Evolutionary conservation across 2,888 invertebrate genomes (phyloP).

Genomic region (Rambutsinella grinnellia): DNA sequence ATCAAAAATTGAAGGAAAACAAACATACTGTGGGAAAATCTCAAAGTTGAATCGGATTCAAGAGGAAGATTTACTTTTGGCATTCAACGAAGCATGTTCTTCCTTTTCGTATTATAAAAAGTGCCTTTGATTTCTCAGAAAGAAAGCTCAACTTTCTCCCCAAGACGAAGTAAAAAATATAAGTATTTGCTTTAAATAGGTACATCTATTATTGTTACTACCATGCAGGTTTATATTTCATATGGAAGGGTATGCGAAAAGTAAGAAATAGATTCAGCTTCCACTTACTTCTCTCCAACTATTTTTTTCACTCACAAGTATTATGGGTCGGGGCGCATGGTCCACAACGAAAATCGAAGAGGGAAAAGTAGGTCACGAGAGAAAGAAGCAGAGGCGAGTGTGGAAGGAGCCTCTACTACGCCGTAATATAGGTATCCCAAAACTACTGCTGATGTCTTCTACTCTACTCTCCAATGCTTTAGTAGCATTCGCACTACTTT

Average conservation of each 20-base stretch:
- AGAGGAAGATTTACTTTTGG: no score
- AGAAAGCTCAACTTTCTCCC: no score
- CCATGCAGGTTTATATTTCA: no score
- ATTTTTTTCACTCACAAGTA: slow-evolving; percentile 31
- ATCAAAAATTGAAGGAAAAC: no score
- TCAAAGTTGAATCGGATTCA: no score
- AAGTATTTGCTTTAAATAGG: no score
- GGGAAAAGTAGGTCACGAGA: slow-evolving; percentile 65
- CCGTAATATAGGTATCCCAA: slow-evolving; percentile 34
- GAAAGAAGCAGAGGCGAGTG: slow-evolving; percentile 25
- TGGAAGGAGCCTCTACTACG: slow-evolving; percentile 28
- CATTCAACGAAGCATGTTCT: no score
- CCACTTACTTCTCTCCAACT: not conserved
- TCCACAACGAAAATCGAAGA: slow-evolving; percentile 65
- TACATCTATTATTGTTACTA: no score
- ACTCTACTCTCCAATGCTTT: slow-evolving; percentile 19
- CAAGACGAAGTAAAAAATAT: no score
- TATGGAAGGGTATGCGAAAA: not conserved
- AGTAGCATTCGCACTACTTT: not conserved
- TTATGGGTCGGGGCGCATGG: slow-evolving; percentile 62
- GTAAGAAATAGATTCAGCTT: not conserved
- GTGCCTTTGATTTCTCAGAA: no score
- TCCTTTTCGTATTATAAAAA: no score
- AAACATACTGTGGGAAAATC: no score
- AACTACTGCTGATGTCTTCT: slow-evolving; percentile 16